Evolutionary conservation across 2,888 invertebrate species (phyloP), one percentile per base, ranked within the genome.

Genomic region (Dastarcus helophoroides): DNA sequence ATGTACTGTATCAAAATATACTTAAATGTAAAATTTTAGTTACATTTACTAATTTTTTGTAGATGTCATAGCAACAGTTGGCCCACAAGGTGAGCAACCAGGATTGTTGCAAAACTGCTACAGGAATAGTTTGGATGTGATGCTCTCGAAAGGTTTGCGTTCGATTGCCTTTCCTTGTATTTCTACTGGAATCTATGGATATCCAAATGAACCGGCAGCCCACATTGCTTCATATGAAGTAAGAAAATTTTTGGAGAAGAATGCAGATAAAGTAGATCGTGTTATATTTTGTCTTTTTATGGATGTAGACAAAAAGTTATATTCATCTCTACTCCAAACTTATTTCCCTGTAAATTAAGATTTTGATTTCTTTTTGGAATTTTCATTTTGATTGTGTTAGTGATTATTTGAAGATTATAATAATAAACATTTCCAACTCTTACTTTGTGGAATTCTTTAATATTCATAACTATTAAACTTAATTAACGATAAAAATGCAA

Each of bases 51-150:
- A 36, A 38, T 40, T 23, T 37, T 38, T 69, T 71, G 22, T 64
- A 88, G 88, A 84, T 65, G 74, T 91, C 0, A 85, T 91, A 41
- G 88, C 89, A 54, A 88, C 90, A 4, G 90, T 90, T 10, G 91
- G 91, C 1, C 90, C 91, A 2, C 69, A 71, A 50, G 80, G 83
- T 24, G 78, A 80, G 38, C 72, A 78, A 3, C 69, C 74, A 4
- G 57, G 67, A 1, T 60, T 68, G 23, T 66, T 91, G 4, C 56
- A 64, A 31, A 68, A 70, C 1, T 85, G 86, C 53, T 91, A 91
- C 51, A 61, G 67, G 31, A 77, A 72, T 10, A 71, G 76, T 48
- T 61, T 90, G 1, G 54, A 70, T 1, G 40, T 76, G 9, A 68
- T 70, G 31, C 50, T 61, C 8, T 58, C 69, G 15, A 66, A 78